Conservation (phyloP, 2,888 invertebrate genomes). For the Drosophila subquinaria region DNA sequence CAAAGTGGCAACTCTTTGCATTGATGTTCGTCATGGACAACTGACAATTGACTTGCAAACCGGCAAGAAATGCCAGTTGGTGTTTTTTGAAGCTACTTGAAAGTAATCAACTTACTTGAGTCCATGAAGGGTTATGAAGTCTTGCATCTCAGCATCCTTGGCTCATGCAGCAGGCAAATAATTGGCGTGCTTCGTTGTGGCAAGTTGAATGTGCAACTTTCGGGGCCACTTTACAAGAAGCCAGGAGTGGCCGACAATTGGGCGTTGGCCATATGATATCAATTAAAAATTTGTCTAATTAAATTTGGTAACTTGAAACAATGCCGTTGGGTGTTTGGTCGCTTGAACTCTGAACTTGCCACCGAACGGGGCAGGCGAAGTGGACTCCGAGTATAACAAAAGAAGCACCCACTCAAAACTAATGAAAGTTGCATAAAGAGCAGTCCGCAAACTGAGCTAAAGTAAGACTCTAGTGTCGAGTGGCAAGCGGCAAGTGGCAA, state of each 20-base stretch:
- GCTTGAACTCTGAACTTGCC: constrained; percentile 67
- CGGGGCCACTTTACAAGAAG: constrained; percentile 35
- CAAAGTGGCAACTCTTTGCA: constrained; percentile 1
- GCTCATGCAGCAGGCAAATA: constrained; percentile 26
- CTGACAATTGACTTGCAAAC: constrained; percentile 12
- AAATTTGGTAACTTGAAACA: constrained; percentile 79
- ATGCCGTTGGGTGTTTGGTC: constrained; percentile 63
- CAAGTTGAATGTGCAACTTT: constrained; percentile 56
- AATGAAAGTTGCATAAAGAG: constrained; percentile 65
- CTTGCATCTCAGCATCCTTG: constrained; percentile 12
- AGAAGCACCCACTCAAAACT: constrained; percentile 64
- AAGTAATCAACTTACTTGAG: constrained; percentile 21
- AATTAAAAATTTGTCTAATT: constrained; percentile 81
- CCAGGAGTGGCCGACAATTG: constrained; percentile 50
- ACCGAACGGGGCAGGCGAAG: neutral
- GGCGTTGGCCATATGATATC: constrained; percentile 78
- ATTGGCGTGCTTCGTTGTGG: constrained; percentile 45
- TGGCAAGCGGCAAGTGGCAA: constrained; percentile 28
- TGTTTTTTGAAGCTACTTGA: constrained; percentile 8
- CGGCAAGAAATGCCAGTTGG: neutral
- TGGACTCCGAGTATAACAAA: constrained; percentile 29
- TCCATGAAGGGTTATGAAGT: neutral
- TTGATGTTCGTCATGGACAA: neutral
- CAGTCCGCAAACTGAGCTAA: constrained; percentile 38
- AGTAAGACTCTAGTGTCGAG: constrained; percentile 44